Evolutionary conservation across 2,888 invertebrate species (phyloP).

Genomic region (Ophion ventricosus): DNA sequence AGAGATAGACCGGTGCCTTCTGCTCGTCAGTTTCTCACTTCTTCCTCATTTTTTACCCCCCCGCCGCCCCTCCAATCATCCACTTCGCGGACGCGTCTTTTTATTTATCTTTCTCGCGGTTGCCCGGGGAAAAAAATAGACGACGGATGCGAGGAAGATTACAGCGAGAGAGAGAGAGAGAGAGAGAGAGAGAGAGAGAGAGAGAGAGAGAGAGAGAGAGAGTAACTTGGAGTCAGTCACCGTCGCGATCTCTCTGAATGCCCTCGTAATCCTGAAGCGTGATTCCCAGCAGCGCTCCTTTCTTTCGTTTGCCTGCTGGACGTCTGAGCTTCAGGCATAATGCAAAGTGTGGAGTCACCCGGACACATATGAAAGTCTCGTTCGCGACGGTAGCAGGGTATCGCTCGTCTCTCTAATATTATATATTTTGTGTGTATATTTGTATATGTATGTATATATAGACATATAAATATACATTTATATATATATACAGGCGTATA

Average conservation of each 20-base stretch:
- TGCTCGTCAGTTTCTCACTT: conserved; percentile 2
- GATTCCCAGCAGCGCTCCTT: conserved; percentile 54
- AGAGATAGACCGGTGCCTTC: conserved; percentile 43
- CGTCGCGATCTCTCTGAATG: conserved; percentile 55
- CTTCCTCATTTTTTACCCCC: conserved; percentile 5
- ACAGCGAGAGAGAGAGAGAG: not conserved
- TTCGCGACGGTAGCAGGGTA: conserved; percentile 81
- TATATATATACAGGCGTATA: not conserved
- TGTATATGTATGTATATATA: conserved; percentile 4
- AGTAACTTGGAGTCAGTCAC: conserved; percentile 28
- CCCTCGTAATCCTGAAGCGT: conserved; percentile 61
- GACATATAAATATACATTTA: not conserved
- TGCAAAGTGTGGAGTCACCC: conserved; percentile 81
- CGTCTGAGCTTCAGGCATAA: conserved; percentile 73
- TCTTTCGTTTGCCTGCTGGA: conserved; percentile 50
- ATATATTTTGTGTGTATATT: conserved; percentile 12
- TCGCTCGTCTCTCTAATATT: conserved; percentile 74
- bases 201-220: not conserved
- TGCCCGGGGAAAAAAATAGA: conserved; percentile 75
- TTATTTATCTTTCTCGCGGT: not conserved
- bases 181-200: not conserved
- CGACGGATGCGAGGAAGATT: conserved; percentile 76
- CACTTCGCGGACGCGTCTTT: conserved; percentile 35
- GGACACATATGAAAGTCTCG: conserved; percentile 58
- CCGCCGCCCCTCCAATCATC: not conserved